Percentiles rank a stretch among this genome's conserved stretches.
These are phyloP conservation scores for Galeopterus variegatus DNA, from an alignment of 2,113 vertebrate genomes.

Conservation along the genomic window DNA sequence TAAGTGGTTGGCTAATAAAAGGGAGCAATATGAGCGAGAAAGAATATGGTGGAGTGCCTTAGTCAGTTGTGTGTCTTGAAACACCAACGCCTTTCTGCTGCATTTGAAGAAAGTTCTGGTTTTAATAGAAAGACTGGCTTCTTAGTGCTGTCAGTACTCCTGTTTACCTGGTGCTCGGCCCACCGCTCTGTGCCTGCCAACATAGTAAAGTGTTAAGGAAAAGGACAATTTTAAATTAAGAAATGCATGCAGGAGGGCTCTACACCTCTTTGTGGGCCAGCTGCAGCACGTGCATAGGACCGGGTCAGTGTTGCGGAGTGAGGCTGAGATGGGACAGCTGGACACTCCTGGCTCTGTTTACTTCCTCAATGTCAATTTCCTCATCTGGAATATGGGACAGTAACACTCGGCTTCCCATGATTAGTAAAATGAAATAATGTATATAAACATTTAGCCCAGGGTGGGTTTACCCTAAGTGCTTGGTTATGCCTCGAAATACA, in stretches of 20 bases:
- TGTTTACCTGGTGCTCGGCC: too few species aligned
- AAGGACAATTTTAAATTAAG: neutral
- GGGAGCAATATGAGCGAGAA: neutral
- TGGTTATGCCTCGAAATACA: neutral
- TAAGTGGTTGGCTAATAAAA: neutral
- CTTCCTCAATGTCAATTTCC: neutral
- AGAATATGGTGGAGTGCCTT: neutral
- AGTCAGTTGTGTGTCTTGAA: neutral
- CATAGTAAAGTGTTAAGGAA: neutral
- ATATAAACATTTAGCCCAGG: neutral
- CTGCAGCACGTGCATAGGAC: neutral
- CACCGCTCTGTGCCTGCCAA: neutral
- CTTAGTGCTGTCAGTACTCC: neutral
- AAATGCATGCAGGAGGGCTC: neutral
- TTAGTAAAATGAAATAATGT: neutral
- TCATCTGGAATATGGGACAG: neutral
- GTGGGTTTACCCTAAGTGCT: neutral
- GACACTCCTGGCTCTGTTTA: neutral
- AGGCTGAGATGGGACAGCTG: neutral
- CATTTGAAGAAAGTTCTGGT: neutral
- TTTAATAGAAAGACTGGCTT: neutral
- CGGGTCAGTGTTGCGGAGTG: neutral
- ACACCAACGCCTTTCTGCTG: neutral
- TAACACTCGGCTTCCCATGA: neutral
- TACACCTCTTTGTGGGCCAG: neutral